Evolutionary conservation across 2,797 vertebrate genomes (phyloP), one percentile per base, ranked within the genome.

Genomic region (Naso thynnoides): DNA sequence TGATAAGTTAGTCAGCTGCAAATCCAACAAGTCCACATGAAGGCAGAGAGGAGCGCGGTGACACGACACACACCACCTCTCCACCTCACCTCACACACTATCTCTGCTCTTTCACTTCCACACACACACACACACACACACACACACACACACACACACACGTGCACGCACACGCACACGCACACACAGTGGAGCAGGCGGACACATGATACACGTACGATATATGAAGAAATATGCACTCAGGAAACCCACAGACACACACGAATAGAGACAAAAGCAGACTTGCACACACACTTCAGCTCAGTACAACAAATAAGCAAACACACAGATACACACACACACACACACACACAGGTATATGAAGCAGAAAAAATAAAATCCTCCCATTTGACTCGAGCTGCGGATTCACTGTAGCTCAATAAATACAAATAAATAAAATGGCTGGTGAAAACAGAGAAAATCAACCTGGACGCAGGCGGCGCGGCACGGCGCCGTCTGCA

Each of bases 11-110:
- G 87, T 89, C 86, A 84, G 81, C 83, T 78, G 88, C 81, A 87
- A 92, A 90, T 85, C 88, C 89, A 93, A 91, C 90, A 92, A 89
- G 90, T 92, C 86, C 87, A 87, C 84, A 91, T 88, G 85, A 89
- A 90, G 83, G 88, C 71, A 67, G 76, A 71, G 78, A 58, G 81
- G 72, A 80, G 77, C 38, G 61, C 31, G 8, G 78, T 55, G 85
- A 82, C 85, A 82, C 44, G 70, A 73, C 82, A 87, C 84, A 86
- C 83, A 68, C 77, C 81, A 86, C 72, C 86, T 86, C 83, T 82
- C 42, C 84, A 73, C 66, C 83, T 78, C 73, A 4, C 29, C 67
- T 60, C 62, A 47, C 82, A 81, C 84, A 79, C 79, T 60, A 72
- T 79, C 83, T 72, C 62, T 54, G 57, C 74, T 61, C 71, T 61